These are phyloP conservation scores for Spilosoma lubricipeda DNA, from an alignment of 2,888 invertebrate species.

Conservation along the genomic window DNA sequence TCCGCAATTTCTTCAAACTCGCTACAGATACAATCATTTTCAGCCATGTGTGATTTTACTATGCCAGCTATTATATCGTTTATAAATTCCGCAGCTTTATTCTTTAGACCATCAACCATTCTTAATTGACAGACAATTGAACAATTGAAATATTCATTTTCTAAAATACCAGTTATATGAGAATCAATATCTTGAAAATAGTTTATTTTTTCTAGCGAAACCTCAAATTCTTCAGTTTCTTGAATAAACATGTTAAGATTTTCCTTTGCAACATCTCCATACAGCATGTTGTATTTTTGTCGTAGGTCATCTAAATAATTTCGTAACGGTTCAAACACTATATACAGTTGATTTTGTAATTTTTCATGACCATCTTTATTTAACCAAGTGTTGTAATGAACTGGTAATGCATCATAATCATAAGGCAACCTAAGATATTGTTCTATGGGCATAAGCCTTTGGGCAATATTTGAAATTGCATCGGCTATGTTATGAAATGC, in stretches of 20 bases:
- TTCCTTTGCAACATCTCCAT: slow-evolving; percentile 79
- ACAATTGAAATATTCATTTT: slow-evolving; percentile 89
- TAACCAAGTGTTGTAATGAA: slow-evolving; percentile 87
- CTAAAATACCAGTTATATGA: slow-evolving; percentile 87
- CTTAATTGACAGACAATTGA: slow-evolving; percentile 88
- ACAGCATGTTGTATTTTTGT: slow-evolving; percentile 85
- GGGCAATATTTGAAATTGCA: slow-evolving; percentile 84
- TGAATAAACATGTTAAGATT: slow-evolving; percentile 80
- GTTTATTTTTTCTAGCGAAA: slow-evolving; percentile 87
- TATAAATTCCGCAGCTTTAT: slow-evolving; percentile 86
- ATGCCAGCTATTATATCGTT: slow-evolving; percentile 88
- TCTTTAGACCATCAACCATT: slow-evolving; percentile 88
- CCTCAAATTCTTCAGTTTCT: slow-evolving; percentile 85
- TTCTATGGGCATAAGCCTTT: slow-evolving; percentile 87
- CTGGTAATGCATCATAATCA: slow-evolving; percentile 82
- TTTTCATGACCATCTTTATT: slow-evolving; percentile 80
- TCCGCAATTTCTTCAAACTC: slow-evolving; percentile 90
- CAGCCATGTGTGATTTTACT: slow-evolving; percentile 87
- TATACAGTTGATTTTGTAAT: slow-evolving; percentile 83
- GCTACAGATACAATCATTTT: slow-evolving; percentile 89
- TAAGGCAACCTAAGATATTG: slow-evolving; percentile 77
- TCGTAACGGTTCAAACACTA: slow-evolving; percentile 85
- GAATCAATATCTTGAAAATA: slow-evolving; percentile 87
- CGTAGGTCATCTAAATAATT: slow-evolving; percentile 86
- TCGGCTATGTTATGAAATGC: slow-evolving; percentile 87